phyloP scores from a whole-genome alignment of 2,113 vertebrate species.

The Lagopus leucura region DNA sequence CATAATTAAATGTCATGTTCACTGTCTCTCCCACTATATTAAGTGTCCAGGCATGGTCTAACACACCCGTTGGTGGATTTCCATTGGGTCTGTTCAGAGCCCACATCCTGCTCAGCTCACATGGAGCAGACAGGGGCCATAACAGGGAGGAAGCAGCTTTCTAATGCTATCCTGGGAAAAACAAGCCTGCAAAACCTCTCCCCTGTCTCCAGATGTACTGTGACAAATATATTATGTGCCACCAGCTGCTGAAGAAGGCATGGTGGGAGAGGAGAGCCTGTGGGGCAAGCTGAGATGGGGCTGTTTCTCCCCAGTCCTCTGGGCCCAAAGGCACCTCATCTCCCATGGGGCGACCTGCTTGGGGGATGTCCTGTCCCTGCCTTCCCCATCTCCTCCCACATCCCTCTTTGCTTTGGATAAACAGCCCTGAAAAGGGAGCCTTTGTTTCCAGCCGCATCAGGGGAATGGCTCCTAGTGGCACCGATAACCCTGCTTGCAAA shows the following conservation, averaged over 20 bases:
- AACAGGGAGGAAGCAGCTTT: not conserved
- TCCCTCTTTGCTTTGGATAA: not conserved
- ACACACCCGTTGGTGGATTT: slow-evolving; percentile 42
- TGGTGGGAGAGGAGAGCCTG: not conserved
- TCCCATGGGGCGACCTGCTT: not conserved
- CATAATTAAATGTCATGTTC: slow-evolving; percentile 51
- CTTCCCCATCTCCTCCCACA: not conserved
- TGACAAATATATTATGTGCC: not conserved
- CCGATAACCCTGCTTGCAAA: slow-evolving; percentile 28
- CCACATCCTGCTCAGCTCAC: not conserved
- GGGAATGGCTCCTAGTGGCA: slow-evolving; percentile 55
- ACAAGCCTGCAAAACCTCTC: not conserved
- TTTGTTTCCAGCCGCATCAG: slow-evolving; percentile 24
- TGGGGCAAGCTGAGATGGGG: not conserved
- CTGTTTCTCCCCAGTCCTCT: not conserved
- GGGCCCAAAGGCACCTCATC: not conserved
- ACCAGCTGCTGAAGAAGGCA: not conserved
- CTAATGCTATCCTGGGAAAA: not conserved
- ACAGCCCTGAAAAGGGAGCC: slow-evolving; percentile 35
- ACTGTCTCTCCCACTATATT: slow-evolving; percentile 17
- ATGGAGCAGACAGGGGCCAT: not conserved
- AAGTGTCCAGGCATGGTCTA: not conserved
- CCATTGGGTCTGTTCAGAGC: slow-evolving; percentile 3
- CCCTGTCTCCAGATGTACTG: fast-evolving
- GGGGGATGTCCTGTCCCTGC: not conserved